Evolutionary conservation across 1,140 invertebrate species (phyloP), one percentile per base, ranked within the genome.

Genomic region (Drosophila rhopaloa): DNA sequence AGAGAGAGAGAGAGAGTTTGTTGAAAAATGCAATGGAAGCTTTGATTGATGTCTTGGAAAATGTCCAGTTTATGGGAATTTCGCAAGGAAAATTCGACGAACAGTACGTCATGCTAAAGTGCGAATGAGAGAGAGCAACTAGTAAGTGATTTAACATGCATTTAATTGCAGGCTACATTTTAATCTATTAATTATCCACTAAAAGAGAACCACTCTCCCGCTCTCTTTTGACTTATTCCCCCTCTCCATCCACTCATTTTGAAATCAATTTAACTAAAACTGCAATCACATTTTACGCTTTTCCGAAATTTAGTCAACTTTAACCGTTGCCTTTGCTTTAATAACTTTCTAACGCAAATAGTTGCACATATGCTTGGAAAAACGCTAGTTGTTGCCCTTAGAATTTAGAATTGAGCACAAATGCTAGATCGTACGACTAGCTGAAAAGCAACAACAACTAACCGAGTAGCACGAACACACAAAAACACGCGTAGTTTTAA

Each of bases 351-450:
- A 58, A 48, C 54, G 50, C 75, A 62, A 83, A 79, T 80, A 53
- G 72, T 53, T 86, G 84, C 84, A 83, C 83, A 89, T 89, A 86
- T 89, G 24, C 24, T 24, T 24, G 84, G 67, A 76, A 53, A 35
- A 76, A 40, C 29, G 43, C 47, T 67, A 44, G 59, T 58, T 61
- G 57, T 63, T 61, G 50, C 56, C 70, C 57, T 60, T 70, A 53
- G 50, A 35, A 53, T 54, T 51, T 47, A 63, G 58, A 86, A 86
- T 86, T 73, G 61, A 79, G 82, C 81, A 76, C 76, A 79, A 51
- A 51, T 66, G 61, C 75, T 88, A 88, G 84, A 88, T 89, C 80
- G 79, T 67, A 60, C 84, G 83, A 86, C 76, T 76, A 79, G 70
- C 56, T 32, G 50, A 44, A 58, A 46, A 60, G 48, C 60, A 68